These are phyloP conservation scores for Mnemiopsis leidyi DNA, from an alignment of 37 sponge, comb jelly and placozoan genomes.

Conservation along the genomic window DNA sequence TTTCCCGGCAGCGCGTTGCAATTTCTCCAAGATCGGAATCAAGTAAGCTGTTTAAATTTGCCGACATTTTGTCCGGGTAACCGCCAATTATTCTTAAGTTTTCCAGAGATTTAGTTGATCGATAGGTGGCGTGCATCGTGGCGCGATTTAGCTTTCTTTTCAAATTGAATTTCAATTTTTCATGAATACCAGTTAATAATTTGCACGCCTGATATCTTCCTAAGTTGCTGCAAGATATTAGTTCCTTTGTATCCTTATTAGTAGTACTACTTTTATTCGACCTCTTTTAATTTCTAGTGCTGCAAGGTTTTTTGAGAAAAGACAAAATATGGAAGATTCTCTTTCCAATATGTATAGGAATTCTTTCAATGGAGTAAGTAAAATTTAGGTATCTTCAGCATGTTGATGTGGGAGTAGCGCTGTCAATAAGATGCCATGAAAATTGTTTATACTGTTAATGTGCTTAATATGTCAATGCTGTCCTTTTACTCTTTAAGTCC, in stretches of 20 bases:
- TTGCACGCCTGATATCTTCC: not conserved
- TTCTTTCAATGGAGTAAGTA: slow-evolving; percentile 35
- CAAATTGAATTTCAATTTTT: not conserved
- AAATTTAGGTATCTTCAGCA: not conserved
- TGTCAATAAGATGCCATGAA: too few species aligned
- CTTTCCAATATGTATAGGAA: slow-evolving; percentile 28
- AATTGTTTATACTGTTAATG: too few species aligned
- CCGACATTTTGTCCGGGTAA: not conserved
- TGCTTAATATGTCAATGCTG: too few species aligned
- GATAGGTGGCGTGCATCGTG: not conserved
- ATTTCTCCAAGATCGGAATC: not conserved
- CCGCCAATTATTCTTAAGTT: not conserved
- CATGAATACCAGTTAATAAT: not conserved
- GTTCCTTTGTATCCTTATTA: not conserved
- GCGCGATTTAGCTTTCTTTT: not conserved
- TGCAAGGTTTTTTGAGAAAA: too few species aligned
- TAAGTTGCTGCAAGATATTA: not conserved
- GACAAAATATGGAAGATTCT: not conserved
- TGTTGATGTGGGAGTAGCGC: not conserved
- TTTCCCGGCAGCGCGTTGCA: not conserved
- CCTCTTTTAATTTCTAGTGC: not conserved
- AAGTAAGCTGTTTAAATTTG: not conserved
- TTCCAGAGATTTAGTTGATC: not conserved
- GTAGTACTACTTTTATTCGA: not conserved
- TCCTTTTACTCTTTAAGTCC: too few species aligned